Base-by-base conservation (phyloP, 2,888 invertebrate species). In the Endotricha flammealis region DNA sequence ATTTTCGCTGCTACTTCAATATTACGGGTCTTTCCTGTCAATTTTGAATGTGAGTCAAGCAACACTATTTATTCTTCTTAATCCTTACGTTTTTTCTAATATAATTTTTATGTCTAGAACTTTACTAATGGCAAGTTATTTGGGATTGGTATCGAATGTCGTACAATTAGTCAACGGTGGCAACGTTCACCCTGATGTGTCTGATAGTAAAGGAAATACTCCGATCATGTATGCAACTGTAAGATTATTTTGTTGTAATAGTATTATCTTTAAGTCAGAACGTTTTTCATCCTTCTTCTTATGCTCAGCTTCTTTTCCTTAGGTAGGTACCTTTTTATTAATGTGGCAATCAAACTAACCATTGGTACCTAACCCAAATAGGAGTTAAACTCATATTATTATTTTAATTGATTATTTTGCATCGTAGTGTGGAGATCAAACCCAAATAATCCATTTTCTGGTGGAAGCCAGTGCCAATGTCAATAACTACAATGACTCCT, bases 171-270 rank as follows among this genome's bases (percentile, higher is more conserved):
- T 88, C 14, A 76, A 75, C 33, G 70, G 75, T 31, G 41, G 53
- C 9, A 58, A 78, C 27, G 62, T 89, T 7, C 53, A 86, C 52
- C 83, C 88, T 2, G 81, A 89, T 49, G 43, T 90, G 9, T 57
- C 82, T 2, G 90, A 90, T 53, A 56, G 65, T 7, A 67, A 68
- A 50, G 90, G 90, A 7, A 90, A 90, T 52, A 77, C 83, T 6
- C 86, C 81, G 8, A 28, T 90, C 6, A 87, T 89, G 67, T 89
- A 87, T 43, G 90, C 89, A n/a, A 55, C 76, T 4, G 80, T 86
- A 41, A 73, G 79, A 65, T n/a, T 10, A 1, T 14, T 25, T 10
- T 14, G 16, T 27, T 17, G n/a, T n/a, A n/a, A n/a, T n/a, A n/a
- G n/a, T 33, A 3, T 6, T 25, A 29, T 2, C 3, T 29, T 10